These are phyloP conservation scores for Pteropus alecto DNA, from an alignment of 2,113 vertebrate species.

Conservation along the genomic window DNA sequence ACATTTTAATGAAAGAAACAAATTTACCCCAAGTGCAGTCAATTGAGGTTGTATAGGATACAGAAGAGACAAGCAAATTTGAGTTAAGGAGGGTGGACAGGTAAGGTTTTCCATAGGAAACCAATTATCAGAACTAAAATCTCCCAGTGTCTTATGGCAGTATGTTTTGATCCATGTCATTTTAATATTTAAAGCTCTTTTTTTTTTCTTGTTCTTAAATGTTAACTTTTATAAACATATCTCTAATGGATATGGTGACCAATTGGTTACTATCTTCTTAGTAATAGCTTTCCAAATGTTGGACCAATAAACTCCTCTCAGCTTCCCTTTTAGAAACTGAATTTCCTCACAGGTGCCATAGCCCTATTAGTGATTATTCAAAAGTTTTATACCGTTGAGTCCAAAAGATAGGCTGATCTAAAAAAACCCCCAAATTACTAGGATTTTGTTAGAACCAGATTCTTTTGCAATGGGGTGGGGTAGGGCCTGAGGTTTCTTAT, in stretches of 20 bases:
- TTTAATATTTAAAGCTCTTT: not conserved
- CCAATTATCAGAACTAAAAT: not conserved
- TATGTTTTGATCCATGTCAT: not conserved
- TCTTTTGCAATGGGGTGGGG: not conserved
- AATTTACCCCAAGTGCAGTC: not conserved
- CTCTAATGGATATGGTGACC: not conserved
- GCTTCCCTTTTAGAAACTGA: not conserved
- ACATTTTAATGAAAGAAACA: not conserved
- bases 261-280: not conserved
- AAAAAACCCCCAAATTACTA: not conserved
- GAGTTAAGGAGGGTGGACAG: not conserved
- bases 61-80: not conserved
- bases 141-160: not conserved
- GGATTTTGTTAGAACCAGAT: not conserved
- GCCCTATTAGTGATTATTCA: not conserved
- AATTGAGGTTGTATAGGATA: not conserved
- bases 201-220: not conserved
- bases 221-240: not conserved
- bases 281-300: not conserved
- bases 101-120: not conserved
- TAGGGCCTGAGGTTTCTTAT: not conserved
- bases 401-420: not conserved
- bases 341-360: not conserved
- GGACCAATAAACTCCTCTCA: not conserved
- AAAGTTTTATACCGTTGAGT: not conserved